Percentiles rank a stretch among this genome's conserved stretches.
These are phyloP conservation scores for Enteromius radiatus DNA, from an alignment of 2,797 vertebrate species.

Conservation along the genomic window DNA sequence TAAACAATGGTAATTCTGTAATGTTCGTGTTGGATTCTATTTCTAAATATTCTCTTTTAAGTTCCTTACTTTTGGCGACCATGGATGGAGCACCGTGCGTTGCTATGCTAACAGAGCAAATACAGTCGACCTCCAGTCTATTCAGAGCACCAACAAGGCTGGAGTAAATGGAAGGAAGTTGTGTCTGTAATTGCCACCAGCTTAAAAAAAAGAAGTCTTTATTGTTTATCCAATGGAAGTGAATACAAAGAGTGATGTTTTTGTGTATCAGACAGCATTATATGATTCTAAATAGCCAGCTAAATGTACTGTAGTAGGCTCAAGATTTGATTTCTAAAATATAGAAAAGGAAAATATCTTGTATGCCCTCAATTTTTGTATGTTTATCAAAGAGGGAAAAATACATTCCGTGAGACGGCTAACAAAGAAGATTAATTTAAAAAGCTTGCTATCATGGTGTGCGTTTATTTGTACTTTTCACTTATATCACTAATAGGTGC, in stretches of 20 bases:
- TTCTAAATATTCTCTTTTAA: not conserved
- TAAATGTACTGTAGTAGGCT: not conserved
- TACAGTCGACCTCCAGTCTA: not conserved
- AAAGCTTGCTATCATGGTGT: not conserved
- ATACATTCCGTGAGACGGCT: not conserved
- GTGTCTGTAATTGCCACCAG: not conserved
- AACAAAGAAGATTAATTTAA: conserved; percentile 1
- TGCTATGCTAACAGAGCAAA: not conserved
- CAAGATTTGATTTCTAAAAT: not conserved
- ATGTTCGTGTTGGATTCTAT: not conserved
- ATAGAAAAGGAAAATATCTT: not conserved
- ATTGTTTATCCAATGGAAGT: not conserved
- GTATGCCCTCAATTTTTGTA: not conserved
- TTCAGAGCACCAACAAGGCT: not conserved
- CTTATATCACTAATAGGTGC: not conserved
- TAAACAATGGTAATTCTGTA: not conserved
- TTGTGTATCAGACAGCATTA: not conserved
- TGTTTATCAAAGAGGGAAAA: not conserved
- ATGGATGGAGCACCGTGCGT: not conserved
- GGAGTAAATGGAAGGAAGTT: not conserved
- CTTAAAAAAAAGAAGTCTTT: not conserved
- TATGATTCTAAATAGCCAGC: not conserved
- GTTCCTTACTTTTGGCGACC: not conserved
- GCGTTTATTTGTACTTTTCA: not conserved
- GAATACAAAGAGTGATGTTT: not conserved